A percentile compares a stretch with the other conserved stretches of the same genome.
Conservation (phyloP, 2,888 invertebrate species). For the Melanchra persicariae region DNA sequence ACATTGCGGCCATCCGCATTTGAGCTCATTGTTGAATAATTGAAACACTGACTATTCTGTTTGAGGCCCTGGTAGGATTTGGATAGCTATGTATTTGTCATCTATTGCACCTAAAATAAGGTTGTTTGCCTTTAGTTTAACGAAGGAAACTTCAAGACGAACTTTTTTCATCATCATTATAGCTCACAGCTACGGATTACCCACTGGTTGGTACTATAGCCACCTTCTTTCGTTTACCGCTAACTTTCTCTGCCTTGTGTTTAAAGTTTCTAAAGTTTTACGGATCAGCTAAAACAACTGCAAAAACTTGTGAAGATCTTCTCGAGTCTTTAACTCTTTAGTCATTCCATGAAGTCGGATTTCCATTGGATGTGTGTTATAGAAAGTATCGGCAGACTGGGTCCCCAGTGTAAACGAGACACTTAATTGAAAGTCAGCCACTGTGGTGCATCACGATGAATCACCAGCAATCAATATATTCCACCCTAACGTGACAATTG, state of each 20-base stretch:
- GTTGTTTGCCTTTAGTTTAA: constrained; percentile 2
- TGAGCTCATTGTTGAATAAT: constrained; percentile 61
- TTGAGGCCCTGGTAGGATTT: constrained; percentile 25
- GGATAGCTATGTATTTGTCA: constrained; percentile 9
- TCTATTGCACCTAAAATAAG: background rate
- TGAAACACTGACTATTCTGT: constrained; percentile 44
- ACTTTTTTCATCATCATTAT: constrained; percentile 18
- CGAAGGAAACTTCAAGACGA: background rate
- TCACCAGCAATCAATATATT: constrained; percentile 33
- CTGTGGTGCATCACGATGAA: constrained; percentile 44
- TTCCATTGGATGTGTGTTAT: constrained; percentile 41
- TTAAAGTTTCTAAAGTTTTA: constrained; percentile 24
- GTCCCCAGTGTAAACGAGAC: constrained; percentile 59
- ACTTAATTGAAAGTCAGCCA: constrained; percentile 58
- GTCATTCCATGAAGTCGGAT: constrained; percentile 26
- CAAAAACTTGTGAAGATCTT: constrained; percentile 1
- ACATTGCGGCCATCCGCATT: constrained; percentile 47
- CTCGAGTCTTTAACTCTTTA: constrained; percentile 14
- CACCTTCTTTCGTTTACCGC: constrained; percentile 14
- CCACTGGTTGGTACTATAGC: background rate
- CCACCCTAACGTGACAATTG: constrained; percentile 41
- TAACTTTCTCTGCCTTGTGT: constrained; percentile 29
- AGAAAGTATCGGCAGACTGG: constrained; percentile 59
- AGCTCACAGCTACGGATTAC: constrained; percentile 1
- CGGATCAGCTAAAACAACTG: constrained; percentile 15